Evolutionary conservation across 2,888 invertebrate species (phyloP).

Genomic region (Therioaphis trifolii): DNA sequence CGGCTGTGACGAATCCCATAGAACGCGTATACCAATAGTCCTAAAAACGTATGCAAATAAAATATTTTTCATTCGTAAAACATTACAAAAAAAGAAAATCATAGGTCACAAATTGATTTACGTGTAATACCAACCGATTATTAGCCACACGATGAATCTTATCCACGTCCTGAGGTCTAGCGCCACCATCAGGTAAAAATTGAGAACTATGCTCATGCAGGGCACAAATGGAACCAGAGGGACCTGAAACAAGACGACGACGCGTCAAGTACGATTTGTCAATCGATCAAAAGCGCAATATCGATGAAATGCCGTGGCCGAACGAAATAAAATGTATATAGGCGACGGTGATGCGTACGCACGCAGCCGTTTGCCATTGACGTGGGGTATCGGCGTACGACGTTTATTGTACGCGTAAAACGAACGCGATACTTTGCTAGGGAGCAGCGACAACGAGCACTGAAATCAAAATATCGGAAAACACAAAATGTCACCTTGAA

Average conservation of each 20-base stretch:
- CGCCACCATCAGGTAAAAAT: conserved; percentile 87
- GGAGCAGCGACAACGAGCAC: too few relatives aligned
- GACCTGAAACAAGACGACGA: conserved; percentile 69
- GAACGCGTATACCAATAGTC: conserved; percentile 31
- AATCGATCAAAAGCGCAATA: too few relatives aligned
- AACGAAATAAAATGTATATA: too few relatives aligned
- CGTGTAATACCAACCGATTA: conserved; percentile 75
- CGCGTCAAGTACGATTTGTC: too few relatives aligned
- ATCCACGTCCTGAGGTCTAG: conserved; percentile 84
- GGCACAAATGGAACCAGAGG: conserved; percentile 87
- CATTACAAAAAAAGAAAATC: too few relatives aligned
- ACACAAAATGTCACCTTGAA: conserved; percentile 76
- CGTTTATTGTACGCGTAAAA: too few relatives aligned
- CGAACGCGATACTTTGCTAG: too few relatives aligned
- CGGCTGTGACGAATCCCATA: conserved; percentile 32
- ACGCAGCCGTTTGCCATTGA: too few relatives aligned
- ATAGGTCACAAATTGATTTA: too few relatives aligned
- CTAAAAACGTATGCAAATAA: not conserved
- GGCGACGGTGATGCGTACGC: not conserved
- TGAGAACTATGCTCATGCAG: conserved; percentile 82
- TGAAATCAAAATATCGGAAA: too few relatives aligned
- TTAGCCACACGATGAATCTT: conserved; percentile 84
- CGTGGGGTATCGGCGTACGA: not conserved
- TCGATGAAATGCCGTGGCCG: too few relatives aligned
- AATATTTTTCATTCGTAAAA: not conserved